A percentile compares a stretch with the other conserved stretches of the same genome.
Conservation (phyloP, 30 jellyfish, hydroid and myxozoan species). For the Cassiopea andromeda region DNA sequence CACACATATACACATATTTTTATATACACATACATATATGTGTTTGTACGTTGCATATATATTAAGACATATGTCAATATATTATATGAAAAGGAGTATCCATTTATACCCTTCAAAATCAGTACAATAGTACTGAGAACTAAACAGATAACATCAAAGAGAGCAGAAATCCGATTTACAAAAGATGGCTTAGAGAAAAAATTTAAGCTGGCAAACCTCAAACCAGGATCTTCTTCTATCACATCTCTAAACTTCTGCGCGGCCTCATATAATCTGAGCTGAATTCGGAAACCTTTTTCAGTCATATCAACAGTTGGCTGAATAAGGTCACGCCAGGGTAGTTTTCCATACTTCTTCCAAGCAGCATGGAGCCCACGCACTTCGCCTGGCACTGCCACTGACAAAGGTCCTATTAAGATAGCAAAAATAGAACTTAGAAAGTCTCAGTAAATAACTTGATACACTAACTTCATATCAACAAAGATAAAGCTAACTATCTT, state of each 20-base stretch:
- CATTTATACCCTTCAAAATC: too few species aligned
- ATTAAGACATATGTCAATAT: too few species aligned
- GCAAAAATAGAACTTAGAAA: background rate
- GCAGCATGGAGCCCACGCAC: slow-evolving; percentile 87
- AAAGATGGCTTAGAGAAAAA: background rate
- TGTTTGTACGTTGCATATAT: too few species aligned
- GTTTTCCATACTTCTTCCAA: slow-evolving; percentile 81
- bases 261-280: slow-evolving; percentile 74
- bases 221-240: slow-evolving; percentile 82
- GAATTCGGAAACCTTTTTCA: slow-evolving; percentile 75
- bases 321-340: slow-evolving; percentile 84
- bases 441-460: too few species aligned
- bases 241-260: slow-evolving; percentile 63
- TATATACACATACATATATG: too few species aligned
- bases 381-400: slow-evolving; percentile 94
- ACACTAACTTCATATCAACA: too few species aligned
- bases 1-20: too few species aligned
- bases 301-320: slow-evolving; percentile 86
- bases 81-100: too few species aligned
- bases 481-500: too few species aligned
- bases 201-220: slow-evolving; percentile 44
- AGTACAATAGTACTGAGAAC: too few species aligned
- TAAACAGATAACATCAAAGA: too few species aligned
- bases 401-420: slow-evolving; percentile 63
- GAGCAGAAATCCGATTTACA: background rate